Percentiles rank a stretch among this genome's conserved stretches.
Conservation (phyloP, 2,113 vertebrate genomes). For the Rattus norvegicus region DNA sequence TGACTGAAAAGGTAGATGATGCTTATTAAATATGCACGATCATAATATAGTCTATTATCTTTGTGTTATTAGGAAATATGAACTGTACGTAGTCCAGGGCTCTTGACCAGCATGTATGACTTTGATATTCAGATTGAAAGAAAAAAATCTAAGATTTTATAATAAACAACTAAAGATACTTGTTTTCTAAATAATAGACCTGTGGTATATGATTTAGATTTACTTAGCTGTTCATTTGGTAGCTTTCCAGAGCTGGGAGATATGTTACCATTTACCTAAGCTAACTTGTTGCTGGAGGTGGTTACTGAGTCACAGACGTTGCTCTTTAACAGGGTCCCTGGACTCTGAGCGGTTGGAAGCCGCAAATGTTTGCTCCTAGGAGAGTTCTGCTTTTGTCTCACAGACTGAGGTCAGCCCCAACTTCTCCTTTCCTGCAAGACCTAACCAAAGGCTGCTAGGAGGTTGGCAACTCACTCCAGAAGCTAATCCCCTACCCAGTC, state of each 20-base stretch:
- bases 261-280: neutral
- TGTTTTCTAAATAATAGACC: neutral
- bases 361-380: neutral
- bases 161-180: neutral
- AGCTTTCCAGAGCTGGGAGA: neutral
- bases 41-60: neutral
- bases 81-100: neutral
- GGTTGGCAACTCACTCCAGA: neutral
- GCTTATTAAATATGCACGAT: neutral
- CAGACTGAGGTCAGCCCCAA: neutral
- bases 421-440: neutral
- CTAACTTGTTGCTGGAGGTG: neutral
- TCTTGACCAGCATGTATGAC: too few relatives aligned
- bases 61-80: neutral
- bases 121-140: neutral
- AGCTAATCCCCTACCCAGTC: neutral
- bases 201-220: neutral
- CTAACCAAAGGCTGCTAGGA: neutral
- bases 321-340: neutral
- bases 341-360: neutral
- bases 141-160: neutral
- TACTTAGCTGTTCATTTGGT: neutral
- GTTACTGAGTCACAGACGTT: neutral
- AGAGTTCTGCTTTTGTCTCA: conserved; percentile 21
- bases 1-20: neutral